Evolutionary conservation across 1,140 invertebrate species (phyloP), one percentile per base, ranked within the genome.

Genomic region (Brachionus sp.): DNA sequence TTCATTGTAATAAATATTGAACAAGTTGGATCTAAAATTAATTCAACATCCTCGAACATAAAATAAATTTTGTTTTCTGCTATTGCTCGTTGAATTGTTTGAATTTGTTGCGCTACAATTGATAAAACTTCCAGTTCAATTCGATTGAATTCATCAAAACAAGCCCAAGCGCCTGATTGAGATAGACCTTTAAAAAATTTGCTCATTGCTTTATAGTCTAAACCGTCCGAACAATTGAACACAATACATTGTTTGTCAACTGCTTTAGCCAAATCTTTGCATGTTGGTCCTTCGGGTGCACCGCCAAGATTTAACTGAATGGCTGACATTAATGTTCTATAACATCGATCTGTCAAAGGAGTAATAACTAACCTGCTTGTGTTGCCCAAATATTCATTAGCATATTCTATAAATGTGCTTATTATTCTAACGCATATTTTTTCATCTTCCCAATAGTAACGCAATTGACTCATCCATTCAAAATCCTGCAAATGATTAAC

Each of bases 121-220:
- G 95, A 97, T 57, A 98, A 89, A 44, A 97, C 94, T 88, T 96
- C 94, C 85, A 96, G 87, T 86, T 96, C 94, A 84, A 97, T 96
- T 33, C 84, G 86, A 84, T 90, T 90, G 85, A 90, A 90, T 62
- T 90, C 89, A 84, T 90, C 89, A 85, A 90, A 90, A 84, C 89
- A 90, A 5, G 88, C 88, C 89, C 89, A 90, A 12, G 89, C 88
- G 57, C 89, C 89, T 64, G 89, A 88, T 84, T 89, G 89, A 42
- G 89, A 88, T 73, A 90, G 83, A 77, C 89, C 89, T 84, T 89
- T 90, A 86, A 89, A 90, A 86, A 90, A 89, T 85, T 89, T 90
- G 2, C 88, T 87, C 89, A 90, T 89, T 53, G 89, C 89, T 84
- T 89, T 89, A 85, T 87, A 90, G 84, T 90, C 89, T 16, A 90